Conservation (phyloP, 2,888 invertebrate species). For the Cheilosia vernalis region DNA sequence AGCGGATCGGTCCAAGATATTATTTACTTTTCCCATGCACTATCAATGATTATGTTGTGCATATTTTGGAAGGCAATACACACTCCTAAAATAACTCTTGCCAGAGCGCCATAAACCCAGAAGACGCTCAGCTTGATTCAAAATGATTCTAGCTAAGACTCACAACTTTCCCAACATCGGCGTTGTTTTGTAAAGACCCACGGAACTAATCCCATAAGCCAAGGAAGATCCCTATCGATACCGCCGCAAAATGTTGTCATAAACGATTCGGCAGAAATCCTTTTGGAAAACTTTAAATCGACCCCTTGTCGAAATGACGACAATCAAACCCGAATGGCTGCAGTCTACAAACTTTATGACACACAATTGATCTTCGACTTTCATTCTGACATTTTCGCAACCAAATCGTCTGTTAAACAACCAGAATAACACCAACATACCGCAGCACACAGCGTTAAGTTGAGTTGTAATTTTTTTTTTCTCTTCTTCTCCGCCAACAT, state of each 20-base stretch:
- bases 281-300: conserved; percentile 37
- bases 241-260: background rate
- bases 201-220: background rate
- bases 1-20: too few relatives aligned
- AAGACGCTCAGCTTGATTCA: too few relatives aligned
- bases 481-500: background rate
- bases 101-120: too few relatives aligned
- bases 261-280: conserved; percentile 5
- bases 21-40: too few relatives aligned
- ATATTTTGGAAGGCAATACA: too few relatives aligned
- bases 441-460: conserved; percentile 36
- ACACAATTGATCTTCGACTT: conserved; percentile 44
- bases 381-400: background rate
- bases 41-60: too few relatives aligned
- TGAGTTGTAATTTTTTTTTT: conserved; percentile 28
- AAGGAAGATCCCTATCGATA: background rate
- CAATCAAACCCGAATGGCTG: conserved; percentile 53
- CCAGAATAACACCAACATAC: conserved; percentile 48
- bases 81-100: too few relatives aligned
- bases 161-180: too few relatives aligned
- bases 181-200: background rate
- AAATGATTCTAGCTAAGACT: too few relatives aligned
- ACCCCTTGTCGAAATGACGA: conserved; percentile 34
- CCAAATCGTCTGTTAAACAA: conserved; percentile 63
- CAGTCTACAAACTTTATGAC: conserved; percentile 45